Percentiles rank a stretch among this genome's conserved stretches.
These are phyloP conservation scores for Pterostichus niger DNA, from an alignment of 2,888 invertebrate species.

Conservation along the genomic window DNA sequence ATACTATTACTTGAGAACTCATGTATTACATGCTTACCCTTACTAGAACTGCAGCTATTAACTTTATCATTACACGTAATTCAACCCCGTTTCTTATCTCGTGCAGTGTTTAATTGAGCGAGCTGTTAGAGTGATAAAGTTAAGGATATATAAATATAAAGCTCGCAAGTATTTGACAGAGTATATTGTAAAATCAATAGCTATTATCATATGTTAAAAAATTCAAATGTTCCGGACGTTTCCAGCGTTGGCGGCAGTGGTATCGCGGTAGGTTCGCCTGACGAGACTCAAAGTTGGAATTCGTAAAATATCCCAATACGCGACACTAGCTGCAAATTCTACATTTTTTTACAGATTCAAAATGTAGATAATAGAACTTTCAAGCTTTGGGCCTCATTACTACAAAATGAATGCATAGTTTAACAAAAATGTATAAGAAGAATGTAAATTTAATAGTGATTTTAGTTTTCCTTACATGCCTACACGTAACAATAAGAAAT, in stretches of 20 bases:
- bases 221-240: slow-evolving; percentile 47
- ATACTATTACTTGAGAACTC: slow-evolving; percentile 30
- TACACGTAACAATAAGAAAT: no score
- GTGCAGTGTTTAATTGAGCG: slow-evolving; percentile 42
- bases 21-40: slow-evolving; percentile 48
- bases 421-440: no score
- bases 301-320: background rate
- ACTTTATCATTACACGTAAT: slow-evolving; percentile 55
- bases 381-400: no score
- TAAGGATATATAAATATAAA: slow-evolving; percentile 47
- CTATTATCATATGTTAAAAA: slow-evolving; percentile 52
- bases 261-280: background rate
- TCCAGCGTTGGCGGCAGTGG: background rate
- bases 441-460: no score
- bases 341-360: no score
- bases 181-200: slow-evolving; percentile 51
- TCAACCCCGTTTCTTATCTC: slow-evolving; percentile 43
- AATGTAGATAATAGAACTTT: no score
- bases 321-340: no score
- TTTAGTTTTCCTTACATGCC: no score
- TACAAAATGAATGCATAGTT: no score
- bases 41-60: slow-evolving; percentile 45
- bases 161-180: slow-evolving; percentile 40
- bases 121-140: slow-evolving; percentile 40
- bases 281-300: background rate